phyloP scores from a whole-genome alignment of 2,888 invertebrate species.

The Cybosia mesomella region DNA sequence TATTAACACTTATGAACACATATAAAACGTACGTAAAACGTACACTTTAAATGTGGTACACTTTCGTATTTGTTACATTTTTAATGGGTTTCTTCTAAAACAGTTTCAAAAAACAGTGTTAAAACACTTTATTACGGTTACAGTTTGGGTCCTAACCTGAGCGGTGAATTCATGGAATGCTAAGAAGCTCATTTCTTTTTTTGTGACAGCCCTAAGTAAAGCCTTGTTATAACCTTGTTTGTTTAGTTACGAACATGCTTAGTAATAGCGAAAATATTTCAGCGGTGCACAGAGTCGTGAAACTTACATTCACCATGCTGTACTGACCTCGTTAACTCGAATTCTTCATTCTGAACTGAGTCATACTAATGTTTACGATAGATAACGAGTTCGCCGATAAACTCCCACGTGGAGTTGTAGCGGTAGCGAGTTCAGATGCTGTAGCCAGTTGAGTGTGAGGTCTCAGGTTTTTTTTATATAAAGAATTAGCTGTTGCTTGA shows the following conservation, averaged over 20 bases:
- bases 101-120: no score
- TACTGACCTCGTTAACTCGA: constrained; percentile 14
- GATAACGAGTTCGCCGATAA: background rate
- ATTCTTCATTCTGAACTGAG: background rate
- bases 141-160: no score
- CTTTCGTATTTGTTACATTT: no score
- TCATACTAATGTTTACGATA: constrained; percentile 1
- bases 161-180: no score
- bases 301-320: constrained; percentile 22
- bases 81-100: no score
- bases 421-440: background rate
- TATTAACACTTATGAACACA: no score
- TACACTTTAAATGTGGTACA: no score
- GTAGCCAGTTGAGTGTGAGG: background rate
- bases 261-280: constrained; percentile 40
- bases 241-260: constrained; percentile 20
- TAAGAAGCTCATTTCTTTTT: no score
- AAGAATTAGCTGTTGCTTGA: no score
- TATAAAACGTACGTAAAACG: no score
- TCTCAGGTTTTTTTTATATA: no score
- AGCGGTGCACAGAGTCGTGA: constrained; percentile 28
- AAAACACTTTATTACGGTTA: no score
- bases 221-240: constrained; percentile 20
- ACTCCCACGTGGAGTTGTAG: background rate
- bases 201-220: constrained; percentile 18